A percentile compares a stretch with the other conserved stretches of the same genome.
Evolutionary conservation across 2,113 vertebrate genomes (phyloP).

Genomic region (Aegypius monachus): DNA sequence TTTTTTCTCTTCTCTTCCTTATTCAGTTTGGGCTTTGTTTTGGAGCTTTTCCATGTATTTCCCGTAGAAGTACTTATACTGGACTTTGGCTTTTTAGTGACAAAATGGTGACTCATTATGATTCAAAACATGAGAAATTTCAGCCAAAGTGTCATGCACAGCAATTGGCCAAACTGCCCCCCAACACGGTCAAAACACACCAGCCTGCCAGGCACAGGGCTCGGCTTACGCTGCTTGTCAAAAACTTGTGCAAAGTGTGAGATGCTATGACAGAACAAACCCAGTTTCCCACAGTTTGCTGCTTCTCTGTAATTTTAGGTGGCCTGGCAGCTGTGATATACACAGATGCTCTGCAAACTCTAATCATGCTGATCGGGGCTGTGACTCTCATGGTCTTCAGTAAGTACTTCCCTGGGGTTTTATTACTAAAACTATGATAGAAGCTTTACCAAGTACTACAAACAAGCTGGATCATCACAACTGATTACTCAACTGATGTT

Average conservation of each 20-base stretch:
- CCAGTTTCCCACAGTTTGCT: background rate
- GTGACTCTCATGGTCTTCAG: constrained; percentile 87
- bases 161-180: background rate
- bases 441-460: background rate
- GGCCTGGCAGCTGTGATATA: constrained; percentile 97
- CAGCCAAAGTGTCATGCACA: background rate
- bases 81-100: background rate
- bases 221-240: background rate
- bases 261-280: fast-evolving
- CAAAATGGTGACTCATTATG: background rate
- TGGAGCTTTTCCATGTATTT: background rate
- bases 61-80: background rate
- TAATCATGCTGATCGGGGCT: constrained; percentile 89
- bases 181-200: fast-evolving
- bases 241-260: background rate
- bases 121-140: background rate
- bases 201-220: background rate
- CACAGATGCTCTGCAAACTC: constrained; percentile 90
- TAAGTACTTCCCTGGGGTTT: constrained; percentile 65
- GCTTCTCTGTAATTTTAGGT: constrained; percentile 69
- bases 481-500: background rate
- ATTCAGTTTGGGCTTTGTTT: background rate
- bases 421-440: background rate
- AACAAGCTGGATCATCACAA: background rate
- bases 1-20: background rate